Evolutionary conservation across 2,797 vertebrate species (phyloP), one percentile per base, ranked within the genome.

Genomic region (Cheirogaleus major): DNA sequence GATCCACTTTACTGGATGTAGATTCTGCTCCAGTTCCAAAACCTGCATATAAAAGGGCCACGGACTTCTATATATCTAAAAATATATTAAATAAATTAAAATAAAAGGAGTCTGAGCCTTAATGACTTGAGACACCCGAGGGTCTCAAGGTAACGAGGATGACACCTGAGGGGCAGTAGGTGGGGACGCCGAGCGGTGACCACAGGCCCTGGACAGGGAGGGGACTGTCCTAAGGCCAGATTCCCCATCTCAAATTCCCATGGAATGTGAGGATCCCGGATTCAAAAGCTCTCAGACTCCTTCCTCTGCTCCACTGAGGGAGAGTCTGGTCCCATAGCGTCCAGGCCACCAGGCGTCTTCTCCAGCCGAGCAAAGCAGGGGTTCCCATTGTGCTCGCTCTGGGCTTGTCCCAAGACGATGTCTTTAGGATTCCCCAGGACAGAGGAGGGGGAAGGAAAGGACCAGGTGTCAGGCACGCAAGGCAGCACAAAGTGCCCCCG

Each of bases 401-500:
- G 41, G 43, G 55, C 11, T 50, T 67, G 7, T 23, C 32, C 76
- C 78, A 23, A 18, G 35, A 61, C 30, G 41, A 23, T 1, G 25
- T 81, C 84, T 22, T 5, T 14, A 11, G 0, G 4, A 22, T n/a
- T 30, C 70, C 69, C 73, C 25, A 20, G 89, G n/a, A 12, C 4
- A 1, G 2, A 30, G 41, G 8, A 32, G 32, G 48, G 30, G 22
- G 59, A 18, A n/a, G 61, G 23, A 18, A 41, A 9, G 25, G 17
- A 38, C 10, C 63, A 72, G 5, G 27, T 30, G 67, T 12, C 48
- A 7, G 23, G 57, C 7, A 22, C 17, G 1, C 22, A 7, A 0
- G 22, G 9, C 32, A 2, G 6, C 41, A 8, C 10, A n/a, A 50
- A 20, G 5, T 4, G 2, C 2, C 22, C 23, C 41, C 5, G 3